These are phyloP conservation scores for Leptarthrus brevirostris DNA, from an alignment of 2,888 invertebrate genomes.

Conservation along the genomic window DNA sequence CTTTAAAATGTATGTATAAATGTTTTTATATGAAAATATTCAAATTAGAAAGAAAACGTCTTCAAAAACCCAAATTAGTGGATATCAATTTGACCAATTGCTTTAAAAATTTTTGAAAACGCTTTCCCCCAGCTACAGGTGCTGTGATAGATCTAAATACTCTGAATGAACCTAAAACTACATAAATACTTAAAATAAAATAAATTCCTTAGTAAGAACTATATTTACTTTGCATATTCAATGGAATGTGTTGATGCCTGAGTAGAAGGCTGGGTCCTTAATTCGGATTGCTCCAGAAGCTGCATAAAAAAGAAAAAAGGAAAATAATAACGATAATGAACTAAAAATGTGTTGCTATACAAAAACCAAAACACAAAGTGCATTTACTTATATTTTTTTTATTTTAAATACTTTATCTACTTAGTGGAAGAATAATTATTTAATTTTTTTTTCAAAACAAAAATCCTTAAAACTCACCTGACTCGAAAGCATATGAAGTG, in stretches of 20 bases:
- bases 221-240: slow-evolving; percentile 75
- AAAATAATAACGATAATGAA: slow-evolving; percentile 54
- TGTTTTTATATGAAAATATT: too few species aligned
- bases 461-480: too few species aligned
- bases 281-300: slow-evolving; percentile 76
- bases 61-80: too few species aligned
- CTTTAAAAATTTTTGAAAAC: too few species aligned
- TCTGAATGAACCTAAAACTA: too few species aligned
- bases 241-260: slow-evolving; percentile 69
- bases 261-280: slow-evolving; percentile 69
- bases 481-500: slow-evolving; percentile 69
- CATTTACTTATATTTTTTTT: not conserved
- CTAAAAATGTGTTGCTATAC: slow-evolving; percentile 48
- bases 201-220: not conserved
- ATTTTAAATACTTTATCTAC: not conserved
- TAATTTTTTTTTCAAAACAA: too few species aligned
- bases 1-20: too few species aligned
- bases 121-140: too few species aligned
- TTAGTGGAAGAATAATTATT: not conserved
- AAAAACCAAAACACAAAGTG: not conserved
- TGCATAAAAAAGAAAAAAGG: slow-evolving; percentile 72
- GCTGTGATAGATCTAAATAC: too few species aligned
- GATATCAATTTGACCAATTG: too few species aligned
- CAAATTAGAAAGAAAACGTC: too few species aligned
- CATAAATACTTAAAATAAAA: not conserved